phyloP scores from a whole-genome alignment of 2,797 vertebrate species.

The Sciaenops ocellatus region DNA sequence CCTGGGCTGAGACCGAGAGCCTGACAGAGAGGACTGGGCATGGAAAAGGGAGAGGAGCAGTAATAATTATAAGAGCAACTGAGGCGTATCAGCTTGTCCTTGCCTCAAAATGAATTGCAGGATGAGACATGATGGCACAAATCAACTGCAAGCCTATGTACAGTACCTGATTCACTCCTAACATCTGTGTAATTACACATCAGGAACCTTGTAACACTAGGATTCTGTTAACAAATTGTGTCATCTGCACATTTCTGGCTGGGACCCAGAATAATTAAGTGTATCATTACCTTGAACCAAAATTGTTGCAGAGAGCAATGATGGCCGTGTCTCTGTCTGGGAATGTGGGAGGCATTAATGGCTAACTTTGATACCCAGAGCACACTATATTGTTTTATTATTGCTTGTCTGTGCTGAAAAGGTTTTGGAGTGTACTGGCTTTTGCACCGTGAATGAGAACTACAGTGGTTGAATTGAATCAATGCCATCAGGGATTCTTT shows the following conservation, averaged over 20 bases:
- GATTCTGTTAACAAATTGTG: conserved; percentile 57
- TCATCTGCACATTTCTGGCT: conserved; percentile 55
- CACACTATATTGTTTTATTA: conserved; percentile 47
- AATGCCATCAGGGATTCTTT: conserved; percentile 75
- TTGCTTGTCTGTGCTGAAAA: conserved; percentile 30
- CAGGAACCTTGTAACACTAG: conserved; percentile 58
- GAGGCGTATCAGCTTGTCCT: conserved; percentile 81
- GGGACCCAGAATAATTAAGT: conserved; percentile 53
- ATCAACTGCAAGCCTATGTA: conserved; percentile 69
- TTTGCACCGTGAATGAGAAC: conserved; percentile 46
- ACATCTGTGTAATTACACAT: conserved; percentile 79
- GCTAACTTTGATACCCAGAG: conserved; percentile 43
- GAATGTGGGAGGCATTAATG: conserved; percentile 45
- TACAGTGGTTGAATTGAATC: conserved; percentile 69
- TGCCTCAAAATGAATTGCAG: conserved; percentile 77
- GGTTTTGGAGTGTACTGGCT: conserved; percentile 45
- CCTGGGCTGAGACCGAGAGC: conserved; percentile 64
- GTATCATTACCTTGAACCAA: conserved; percentile 56
- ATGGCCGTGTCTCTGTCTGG: conserved; percentile 13
- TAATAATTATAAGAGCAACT: conserved; percentile 86
- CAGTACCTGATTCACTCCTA: conserved; percentile 72
- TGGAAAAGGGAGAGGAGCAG: conserved; percentile 77
- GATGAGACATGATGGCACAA: conserved; percentile 78
- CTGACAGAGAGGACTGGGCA: conserved; percentile 70
- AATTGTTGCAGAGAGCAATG: conserved; percentile 27